A percentile compares a stretch with the other conserved stretches of the same genome.
phyloP scores from a whole-genome alignment of 2,797 vertebrate genomes.

The Nyctibius grandis region DNA sequence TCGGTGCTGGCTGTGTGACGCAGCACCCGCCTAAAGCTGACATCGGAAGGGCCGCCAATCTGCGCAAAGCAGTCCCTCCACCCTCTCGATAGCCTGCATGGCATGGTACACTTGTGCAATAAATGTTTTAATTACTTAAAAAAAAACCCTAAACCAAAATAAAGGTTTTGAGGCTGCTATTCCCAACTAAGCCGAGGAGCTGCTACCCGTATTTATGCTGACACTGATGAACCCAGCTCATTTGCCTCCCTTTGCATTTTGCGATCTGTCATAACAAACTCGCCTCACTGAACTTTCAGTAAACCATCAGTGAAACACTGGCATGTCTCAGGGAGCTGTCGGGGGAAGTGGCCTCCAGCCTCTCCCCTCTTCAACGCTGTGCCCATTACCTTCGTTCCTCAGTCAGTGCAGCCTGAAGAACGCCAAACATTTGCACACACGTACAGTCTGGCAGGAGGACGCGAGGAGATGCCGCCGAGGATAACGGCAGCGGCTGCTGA shows the following conservation, averaged over 20 bases:
- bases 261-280: conserved; percentile 57
- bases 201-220: conserved; percentile 12
- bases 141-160: not conserved
- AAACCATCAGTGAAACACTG: conserved; percentile 46
- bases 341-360: not conserved
- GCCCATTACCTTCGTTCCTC: not conserved
- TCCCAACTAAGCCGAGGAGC: not conserved
- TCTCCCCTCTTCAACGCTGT: not conserved
- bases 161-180: not conserved
- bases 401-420: not conserved
- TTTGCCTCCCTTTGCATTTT: conserved; percentile 41
- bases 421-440: not conserved
- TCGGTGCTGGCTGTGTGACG: not conserved
- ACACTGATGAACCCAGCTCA: conserved; percentile 14
- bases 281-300: conserved; percentile 45
- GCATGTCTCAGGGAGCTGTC: not conserved
- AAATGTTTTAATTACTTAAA: not conserved
- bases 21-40: not conserved
- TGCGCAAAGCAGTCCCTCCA: not conserved
- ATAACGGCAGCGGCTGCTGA: not conserved
- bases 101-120: not conserved
- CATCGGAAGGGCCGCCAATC: not conserved
- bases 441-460: not conserved
- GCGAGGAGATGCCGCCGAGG: not conserved
- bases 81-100: not conserved